Conservation (phyloP, 2,113 vertebrate genomes). For the Psettodes erumei region DNA sequence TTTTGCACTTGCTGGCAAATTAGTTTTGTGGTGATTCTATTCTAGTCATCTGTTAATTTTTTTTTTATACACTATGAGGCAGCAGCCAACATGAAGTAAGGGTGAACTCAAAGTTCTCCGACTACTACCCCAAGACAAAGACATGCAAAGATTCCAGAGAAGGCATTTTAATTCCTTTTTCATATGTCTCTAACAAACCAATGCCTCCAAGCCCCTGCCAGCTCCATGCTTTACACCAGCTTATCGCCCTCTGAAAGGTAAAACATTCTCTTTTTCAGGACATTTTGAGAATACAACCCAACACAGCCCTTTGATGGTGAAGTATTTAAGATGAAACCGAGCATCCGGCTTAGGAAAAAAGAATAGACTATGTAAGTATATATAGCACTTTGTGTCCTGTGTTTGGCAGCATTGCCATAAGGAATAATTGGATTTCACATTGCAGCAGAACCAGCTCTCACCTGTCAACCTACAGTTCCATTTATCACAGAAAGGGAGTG, state of each 20-base stretch:
- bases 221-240: constrained; percentile 1
- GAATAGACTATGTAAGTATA: constrained; percentile 4
- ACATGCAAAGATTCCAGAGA: constrained; percentile 17
- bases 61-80: background rate
- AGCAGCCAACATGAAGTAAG: background rate
- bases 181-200: constrained; percentile 11
- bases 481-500: constrained; percentile 34
- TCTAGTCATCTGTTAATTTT: background rate
- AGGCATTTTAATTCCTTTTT: background rate
- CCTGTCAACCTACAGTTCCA: constrained; percentile 40
- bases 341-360: background rate
- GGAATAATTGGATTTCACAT: constrained; percentile 57
- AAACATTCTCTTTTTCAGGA: background rate
- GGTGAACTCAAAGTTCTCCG: background rate
- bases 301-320: background rate
- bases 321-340: constrained; percentile 19
- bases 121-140: background rate
- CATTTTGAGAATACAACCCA: background rate
- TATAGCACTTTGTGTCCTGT: constrained; percentile 17
- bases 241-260: constrained; percentile 1
- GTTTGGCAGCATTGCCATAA: constrained; percentile 34
- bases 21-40: constrained; percentile 19
- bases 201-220: background rate
- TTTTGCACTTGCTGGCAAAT: background rate
- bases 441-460: constrained; percentile 50